phyloP scores from a whole-genome alignment of 2,797 vertebrate species.

The Margarornis squamiger region DNA sequence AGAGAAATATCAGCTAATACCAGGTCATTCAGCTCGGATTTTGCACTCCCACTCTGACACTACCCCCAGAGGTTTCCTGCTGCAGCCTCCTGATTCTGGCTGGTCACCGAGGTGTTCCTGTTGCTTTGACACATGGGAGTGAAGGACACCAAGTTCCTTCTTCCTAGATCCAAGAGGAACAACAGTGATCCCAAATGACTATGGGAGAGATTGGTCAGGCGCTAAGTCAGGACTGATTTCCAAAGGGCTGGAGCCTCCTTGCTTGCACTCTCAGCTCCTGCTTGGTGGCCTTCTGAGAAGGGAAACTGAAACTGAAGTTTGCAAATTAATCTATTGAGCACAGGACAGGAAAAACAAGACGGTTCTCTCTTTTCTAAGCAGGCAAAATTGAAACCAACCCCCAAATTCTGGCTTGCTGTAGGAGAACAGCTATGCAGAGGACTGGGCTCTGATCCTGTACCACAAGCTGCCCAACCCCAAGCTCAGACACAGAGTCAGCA shows the following conservation, averaged over 20 bases:
- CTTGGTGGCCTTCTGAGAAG: neutral
- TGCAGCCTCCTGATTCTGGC: neutral
- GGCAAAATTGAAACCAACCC: neutral
- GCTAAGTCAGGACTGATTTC: neutral
- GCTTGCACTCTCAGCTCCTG: neutral
- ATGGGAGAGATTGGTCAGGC: neutral
- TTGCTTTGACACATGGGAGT: neutral
- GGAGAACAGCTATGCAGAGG: fast-evolving
- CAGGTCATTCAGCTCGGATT: neutral
- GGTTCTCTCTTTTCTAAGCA: neutral
- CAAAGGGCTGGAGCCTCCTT: neutral
- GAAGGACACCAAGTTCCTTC: neutral
- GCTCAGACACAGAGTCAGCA: neutral
- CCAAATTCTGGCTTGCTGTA: neutral
- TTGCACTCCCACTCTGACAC: neutral
- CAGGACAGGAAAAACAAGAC: neutral
- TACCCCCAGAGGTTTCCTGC: neutral
- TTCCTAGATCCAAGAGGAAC: neutral
- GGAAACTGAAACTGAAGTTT: neutral
- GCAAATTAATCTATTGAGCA: neutral
- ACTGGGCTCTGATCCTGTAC: neutral
- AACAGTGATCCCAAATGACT: neutral
- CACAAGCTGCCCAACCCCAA: neutral
- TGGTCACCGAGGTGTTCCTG: neutral
- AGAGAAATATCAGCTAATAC: neutral